A percentile compares a stretch with the other conserved stretches of the same genome.
Evolutionary conservation across 2,797 vertebrate species (phyloP).

Genomic region (Craterocephalus amniculus): DNA sequence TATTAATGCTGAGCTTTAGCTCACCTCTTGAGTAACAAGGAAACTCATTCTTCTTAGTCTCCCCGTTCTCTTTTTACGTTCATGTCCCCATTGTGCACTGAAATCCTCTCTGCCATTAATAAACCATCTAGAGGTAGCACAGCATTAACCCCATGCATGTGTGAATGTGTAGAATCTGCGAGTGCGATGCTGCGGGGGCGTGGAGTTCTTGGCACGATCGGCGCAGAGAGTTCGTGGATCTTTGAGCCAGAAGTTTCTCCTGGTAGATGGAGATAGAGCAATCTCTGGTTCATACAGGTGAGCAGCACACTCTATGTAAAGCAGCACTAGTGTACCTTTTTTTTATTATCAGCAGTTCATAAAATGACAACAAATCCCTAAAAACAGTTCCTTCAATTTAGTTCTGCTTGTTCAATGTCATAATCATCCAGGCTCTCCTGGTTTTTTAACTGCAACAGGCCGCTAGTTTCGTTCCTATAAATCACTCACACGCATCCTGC

Average conservation of each 20-base stretch:
- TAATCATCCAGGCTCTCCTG: not conserved
- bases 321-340: not conserved
- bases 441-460: slow-evolving; percentile 6
- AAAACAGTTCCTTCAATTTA: not conserved
- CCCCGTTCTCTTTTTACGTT: slow-evolving; percentile 8
- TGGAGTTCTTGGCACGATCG: slow-evolving; percentile 91
- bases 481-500: not conserved
- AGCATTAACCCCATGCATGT: slow-evolving; percentile 25
- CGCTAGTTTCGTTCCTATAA: slow-evolving; percentile 8
- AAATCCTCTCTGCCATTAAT: slow-evolving; percentile 10
- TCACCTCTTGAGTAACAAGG: slow-evolving; percentile 21
- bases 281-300: slow-evolving; percentile 90
- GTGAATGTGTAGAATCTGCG: slow-evolving; percentile 86
- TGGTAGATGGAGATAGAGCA: slow-evolving; percentile 93
- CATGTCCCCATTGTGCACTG: slow-evolving; percentile 34
- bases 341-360: not conserved
- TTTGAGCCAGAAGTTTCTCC: slow-evolving; percentile 94
- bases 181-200: slow-evolving; percentile 89
- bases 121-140: slow-evolving; percentile 7
- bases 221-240: slow-evolving; percentile 90
- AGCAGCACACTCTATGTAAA: slow-evolving; percentile 13
- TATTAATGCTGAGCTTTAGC: slow-evolving; percentile 7
- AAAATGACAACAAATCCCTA: not conserved
- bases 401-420: not conserved
- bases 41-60: slow-evolving; percentile 14